Conservation (phyloP, 2,113 vertebrate genomes). For the Tretioscincus oriximinensis region DNA sequence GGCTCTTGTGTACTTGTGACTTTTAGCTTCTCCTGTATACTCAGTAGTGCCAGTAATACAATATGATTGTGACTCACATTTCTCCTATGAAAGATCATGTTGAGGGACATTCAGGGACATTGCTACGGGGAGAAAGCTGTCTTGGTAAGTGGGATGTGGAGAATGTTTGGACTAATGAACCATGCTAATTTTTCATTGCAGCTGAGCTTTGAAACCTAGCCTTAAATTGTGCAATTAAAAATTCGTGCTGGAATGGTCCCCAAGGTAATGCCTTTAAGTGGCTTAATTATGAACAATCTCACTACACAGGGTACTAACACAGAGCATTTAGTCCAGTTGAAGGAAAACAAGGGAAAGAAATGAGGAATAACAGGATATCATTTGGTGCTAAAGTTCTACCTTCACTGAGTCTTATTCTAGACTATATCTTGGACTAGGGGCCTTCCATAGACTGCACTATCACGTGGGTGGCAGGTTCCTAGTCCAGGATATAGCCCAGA, state of each 20-base stretch:
- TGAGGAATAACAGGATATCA: conserved; percentile 37
- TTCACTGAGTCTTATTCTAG: too few relatives aligned
- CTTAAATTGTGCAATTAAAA: conserved; percentile 54
- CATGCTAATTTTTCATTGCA: conserved; percentile 56
- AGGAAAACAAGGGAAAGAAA: conserved; percentile 21
- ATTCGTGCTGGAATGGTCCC: conserved; percentile 46
- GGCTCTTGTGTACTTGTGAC: too few relatives aligned
- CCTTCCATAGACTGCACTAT: too few relatives aligned
- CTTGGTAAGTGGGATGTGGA: conserved; percentile 35
- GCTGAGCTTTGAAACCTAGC: conserved; percentile 37
- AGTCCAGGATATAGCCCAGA: too few relatives aligned
- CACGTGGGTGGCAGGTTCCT: too few relatives aligned
- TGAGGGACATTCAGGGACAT: conserved; percentile 25
- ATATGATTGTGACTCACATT: not conserved
- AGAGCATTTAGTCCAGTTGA: conserved; percentile 43
- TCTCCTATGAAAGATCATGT: not conserved
- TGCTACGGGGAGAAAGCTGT: conserved; percentile 31
- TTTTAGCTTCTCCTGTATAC: not conserved
- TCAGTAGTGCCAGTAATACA: conserved; percentile 12
- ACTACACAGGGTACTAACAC: conserved; percentile 37
- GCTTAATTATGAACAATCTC: conserved; percentile 58
- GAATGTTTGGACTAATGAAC: conserved; percentile 52
- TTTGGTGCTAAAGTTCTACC: not conserved
- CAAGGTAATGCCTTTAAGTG: conserved; percentile 62
- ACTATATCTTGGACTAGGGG: too few relatives aligned